phyloP scores from a whole-genome alignment of 1,140 invertebrate species.

The Drosophila ohnishii region DNA sequence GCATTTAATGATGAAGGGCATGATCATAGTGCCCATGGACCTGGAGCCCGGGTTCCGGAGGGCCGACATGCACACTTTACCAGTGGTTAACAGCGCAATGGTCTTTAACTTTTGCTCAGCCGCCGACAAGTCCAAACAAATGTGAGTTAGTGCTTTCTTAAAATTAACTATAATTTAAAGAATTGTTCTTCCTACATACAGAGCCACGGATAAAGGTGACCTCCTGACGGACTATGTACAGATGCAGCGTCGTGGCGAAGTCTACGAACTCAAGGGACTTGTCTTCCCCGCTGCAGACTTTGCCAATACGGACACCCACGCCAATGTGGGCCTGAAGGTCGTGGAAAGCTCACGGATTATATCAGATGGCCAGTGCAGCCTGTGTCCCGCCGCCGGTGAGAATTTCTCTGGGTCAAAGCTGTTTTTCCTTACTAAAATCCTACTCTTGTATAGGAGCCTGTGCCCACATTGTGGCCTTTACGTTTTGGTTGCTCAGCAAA shows the following conservation, averaged over 20 bases:
- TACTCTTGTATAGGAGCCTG: constrained; percentile 45
- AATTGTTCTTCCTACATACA: neutral
- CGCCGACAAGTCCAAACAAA: constrained; percentile 43
- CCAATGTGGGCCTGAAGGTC: constrained; percentile 61
- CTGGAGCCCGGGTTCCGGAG: constrained; percentile 73
- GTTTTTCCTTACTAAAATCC: neutral
- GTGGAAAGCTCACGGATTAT: constrained; percentile 46
- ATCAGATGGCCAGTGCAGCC: constrained; percentile 53
- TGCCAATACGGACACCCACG: constrained; percentile 61
- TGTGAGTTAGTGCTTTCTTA: constrained; percentile 32
- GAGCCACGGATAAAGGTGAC: constrained; percentile 52
- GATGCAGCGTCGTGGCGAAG: constrained; percentile 45
- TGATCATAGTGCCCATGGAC: constrained; percentile 75
- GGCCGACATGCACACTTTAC: constrained; percentile 69
- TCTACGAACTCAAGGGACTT: constrained; percentile 61
- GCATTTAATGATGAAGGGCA: constrained; percentile 44
- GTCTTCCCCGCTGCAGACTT: constrained; percentile 57
- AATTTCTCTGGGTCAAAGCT: neutral
- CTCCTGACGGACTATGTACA: constrained; percentile 75
- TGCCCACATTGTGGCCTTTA: constrained; percentile 66
- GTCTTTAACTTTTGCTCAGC: constrained; percentile 63
- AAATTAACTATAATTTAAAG: neutral
- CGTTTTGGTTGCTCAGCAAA: constrained; percentile 75
- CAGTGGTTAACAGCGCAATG: constrained; percentile 59
- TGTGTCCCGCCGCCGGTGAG: constrained; percentile 44